phyloP scores from a whole-genome alignment of 1,140 invertebrate species.

The Metopolophium dirhodum region DNA sequence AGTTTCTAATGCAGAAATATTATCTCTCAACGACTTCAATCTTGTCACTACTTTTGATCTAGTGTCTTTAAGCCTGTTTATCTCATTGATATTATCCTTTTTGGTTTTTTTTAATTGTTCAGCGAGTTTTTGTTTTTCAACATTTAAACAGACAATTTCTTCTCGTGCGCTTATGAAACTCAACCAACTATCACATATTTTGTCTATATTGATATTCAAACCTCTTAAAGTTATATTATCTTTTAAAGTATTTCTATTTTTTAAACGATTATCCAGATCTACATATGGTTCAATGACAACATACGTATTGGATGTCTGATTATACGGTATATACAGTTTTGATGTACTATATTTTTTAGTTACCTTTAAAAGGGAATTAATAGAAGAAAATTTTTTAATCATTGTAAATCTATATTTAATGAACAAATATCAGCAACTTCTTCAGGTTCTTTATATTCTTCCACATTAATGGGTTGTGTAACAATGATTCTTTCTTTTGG shows the following conservation, averaged over 20 bases:
- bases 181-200: slow-evolving; percentile 66
- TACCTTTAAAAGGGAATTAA: slow-evolving; percentile 35
- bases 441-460: slow-evolving; percentile 55
- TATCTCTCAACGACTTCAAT: slow-evolving; percentile 67
- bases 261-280: slow-evolving; percentile 67
- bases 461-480: slow-evolving; percentile 34
- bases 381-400: slow-evolving; percentile 38
- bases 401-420: slow-evolving; percentile 53
- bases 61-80: slow-evolving; percentile 65
- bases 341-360: slow-evolving; percentile 64
- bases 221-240: slow-evolving; percentile 65
- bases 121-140: slow-evolving; percentile 62
- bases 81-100: slow-evolving; percentile 62
- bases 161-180: slow-evolving; percentile 64
- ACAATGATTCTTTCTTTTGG: slow-evolving; percentile 79
- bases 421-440: slow-evolving; percentile 48
- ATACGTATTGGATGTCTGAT: slow-evolving; percentile 69
- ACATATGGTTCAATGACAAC: slow-evolving; percentile 69
- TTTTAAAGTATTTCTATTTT: slow-evolving; percentile 64
- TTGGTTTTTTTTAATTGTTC: slow-evolving; percentile 58
- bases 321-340: slow-evolving; percentile 70
- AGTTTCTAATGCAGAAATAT: slow-evolving; percentile 70
- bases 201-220: slow-evolving; percentile 64
- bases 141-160: slow-evolving; percentile 64
- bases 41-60: slow-evolving; percentile 68